Evolutionary conservation across 1,140 invertebrate species (phyloP).

Genomic region (Drosophila rufa): DNA sequence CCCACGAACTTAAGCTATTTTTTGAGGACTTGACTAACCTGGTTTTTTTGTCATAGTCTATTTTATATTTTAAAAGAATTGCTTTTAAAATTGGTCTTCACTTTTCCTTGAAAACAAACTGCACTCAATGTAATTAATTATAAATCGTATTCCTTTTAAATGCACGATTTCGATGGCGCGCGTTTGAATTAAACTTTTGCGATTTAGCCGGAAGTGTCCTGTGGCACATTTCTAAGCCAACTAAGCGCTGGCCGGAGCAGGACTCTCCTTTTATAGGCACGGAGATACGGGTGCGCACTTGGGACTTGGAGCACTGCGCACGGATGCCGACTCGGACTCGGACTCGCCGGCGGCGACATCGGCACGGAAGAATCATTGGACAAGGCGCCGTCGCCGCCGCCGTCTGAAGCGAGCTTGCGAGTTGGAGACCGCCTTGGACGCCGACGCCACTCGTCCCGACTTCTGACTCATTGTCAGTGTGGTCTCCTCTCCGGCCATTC

Average conservation of each 20-base stretch:
- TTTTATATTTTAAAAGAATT: background rate
- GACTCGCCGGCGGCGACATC: constrained; percentile 36
- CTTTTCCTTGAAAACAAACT: background rate
- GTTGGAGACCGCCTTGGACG: constrained; percentile 44
- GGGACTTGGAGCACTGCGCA: constrained; percentile 61
- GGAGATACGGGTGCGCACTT: constrained; percentile 60
- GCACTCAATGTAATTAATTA: background rate
- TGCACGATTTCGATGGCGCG: constrained; percentile 18
- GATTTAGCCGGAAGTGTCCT: constrained; percentile 51
- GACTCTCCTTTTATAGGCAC: constrained; percentile 65
- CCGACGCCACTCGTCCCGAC: constrained; percentile 59
- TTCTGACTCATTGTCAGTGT: constrained; percentile 68
- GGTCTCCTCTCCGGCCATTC: constrained; percentile 26
- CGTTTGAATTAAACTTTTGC: constrained; percentile 17
- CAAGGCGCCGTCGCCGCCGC: constrained; percentile 75
- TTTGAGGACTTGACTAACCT: constrained; percentile 3
- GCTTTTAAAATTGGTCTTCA: background rate
- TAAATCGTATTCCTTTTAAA: constrained; percentile 4
- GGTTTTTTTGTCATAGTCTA: constrained; percentile 2
- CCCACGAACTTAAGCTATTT: too few relatives aligned
- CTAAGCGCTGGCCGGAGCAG: constrained; percentile 58
- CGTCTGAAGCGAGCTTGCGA: constrained; percentile 45
- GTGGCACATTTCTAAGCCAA: constrained; percentile 67
- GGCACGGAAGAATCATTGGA: constrained; percentile 54
- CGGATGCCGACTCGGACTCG: constrained; percentile 46